Conservation (phyloP, 2,113 vertebrate species). For the Salvelinus fontinalis region DNA sequence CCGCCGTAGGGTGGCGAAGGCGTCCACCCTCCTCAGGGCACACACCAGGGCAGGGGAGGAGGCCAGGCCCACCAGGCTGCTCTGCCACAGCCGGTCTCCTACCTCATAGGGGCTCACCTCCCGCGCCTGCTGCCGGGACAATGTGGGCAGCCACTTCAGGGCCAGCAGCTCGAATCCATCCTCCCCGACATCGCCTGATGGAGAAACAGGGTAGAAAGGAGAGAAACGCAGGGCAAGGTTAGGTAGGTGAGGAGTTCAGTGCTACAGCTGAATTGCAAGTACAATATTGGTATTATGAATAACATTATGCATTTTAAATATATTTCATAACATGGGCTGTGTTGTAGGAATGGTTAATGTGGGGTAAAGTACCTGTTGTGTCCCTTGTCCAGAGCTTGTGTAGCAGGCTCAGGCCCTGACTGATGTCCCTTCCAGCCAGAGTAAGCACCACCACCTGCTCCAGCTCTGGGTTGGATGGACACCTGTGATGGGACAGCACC, state of each 20-base stretch:
- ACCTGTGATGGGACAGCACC: constrained; percentile 49
- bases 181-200: constrained; percentile 28
- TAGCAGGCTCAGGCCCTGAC: constrained; percentile 55
- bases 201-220: background rate
- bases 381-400: constrained; percentile 44
- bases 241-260: background rate
- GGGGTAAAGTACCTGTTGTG: constrained; percentile 31
- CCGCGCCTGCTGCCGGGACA: constrained; percentile 68
- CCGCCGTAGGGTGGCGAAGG: constrained; percentile 53
- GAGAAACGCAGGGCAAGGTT: too few relatives aligned
- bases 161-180: constrained; percentile 65
- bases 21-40: constrained; percentile 42
- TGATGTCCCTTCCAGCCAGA: constrained; percentile 61
- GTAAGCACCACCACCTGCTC: constrained; percentile 72
- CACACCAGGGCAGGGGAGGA: constrained; percentile 65
- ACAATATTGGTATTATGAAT: background rate
- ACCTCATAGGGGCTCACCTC: constrained; percentile 74
- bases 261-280: background rate
- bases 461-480: constrained; percentile 51
- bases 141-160: constrained; percentile 72
- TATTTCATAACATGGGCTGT: background rate
- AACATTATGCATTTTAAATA: background rate
- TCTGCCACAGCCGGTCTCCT: constrained; percentile 60
- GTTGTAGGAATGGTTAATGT: background rate
- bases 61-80: constrained; percentile 58